Evolutionary conservation across 2,113 vertebrate genomes (phyloP).

Genomic region (Ovis canadensis): DNA sequence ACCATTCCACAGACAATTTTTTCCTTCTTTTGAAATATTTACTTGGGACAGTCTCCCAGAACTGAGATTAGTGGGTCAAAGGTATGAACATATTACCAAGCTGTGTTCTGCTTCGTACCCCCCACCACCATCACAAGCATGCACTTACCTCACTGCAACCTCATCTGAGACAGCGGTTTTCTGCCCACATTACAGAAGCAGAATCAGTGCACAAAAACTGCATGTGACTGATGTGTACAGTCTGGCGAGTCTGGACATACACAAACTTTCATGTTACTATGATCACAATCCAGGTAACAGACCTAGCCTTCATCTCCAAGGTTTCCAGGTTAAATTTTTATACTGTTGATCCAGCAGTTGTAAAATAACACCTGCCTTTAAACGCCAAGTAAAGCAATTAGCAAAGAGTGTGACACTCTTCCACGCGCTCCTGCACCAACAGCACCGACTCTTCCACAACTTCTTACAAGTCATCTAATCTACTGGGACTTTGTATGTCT

Average conservation of each 20-base stretch:
- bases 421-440: neutral
- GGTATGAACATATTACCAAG: neutral
- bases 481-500: neutral
- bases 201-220: neutral
- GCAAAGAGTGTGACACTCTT: neutral
- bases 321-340: neutral
- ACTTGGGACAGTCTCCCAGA: slow-evolving; percentile 13
- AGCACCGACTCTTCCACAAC: neutral
- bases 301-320: neutral
- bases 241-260: neutral
- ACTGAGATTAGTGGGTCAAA: neutral
- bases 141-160: neutral
- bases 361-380: neutral
- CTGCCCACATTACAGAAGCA: neutral
- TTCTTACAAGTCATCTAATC: neutral
- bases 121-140: neutral
- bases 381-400: neutral
- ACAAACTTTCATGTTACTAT: neutral
- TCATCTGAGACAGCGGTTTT: neutral
- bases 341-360: neutral
- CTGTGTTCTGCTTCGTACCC: neutral
- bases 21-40: slow-evolving; percentile 16
- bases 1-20: neutral
- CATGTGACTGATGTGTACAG: neutral
- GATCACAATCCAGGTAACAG: neutral